Evolutionary conservation across 2,888 invertebrate species (phyloP), one percentile per base, ranked within the genome.

Genomic region (Ormyrus nitidulus): DNA sequence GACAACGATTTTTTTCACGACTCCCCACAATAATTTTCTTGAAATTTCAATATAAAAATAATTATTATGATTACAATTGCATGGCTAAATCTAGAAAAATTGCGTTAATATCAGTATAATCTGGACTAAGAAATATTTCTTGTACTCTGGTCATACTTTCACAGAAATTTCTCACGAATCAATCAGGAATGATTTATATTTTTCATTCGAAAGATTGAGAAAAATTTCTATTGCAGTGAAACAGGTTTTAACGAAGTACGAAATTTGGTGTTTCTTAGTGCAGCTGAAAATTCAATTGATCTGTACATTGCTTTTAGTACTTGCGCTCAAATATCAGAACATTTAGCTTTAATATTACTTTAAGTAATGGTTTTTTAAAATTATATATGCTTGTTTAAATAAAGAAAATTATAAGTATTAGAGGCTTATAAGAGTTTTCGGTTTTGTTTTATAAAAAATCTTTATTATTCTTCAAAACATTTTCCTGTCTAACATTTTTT

Each of bases 11-110:
- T 71, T 76, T 80, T 66, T 72, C 56, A 58, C 49, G 19, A 72
- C 69, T 77, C 75, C 51, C 10, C 46, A 59, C n/a, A 53, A 54
- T 70, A 34, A 34, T 48, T 64, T 68, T 68, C 62, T 44, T 70
- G 48, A 66, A 77, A 77, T 69, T 74, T 70, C 34, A 65, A 75
- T 81, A 81, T 49, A 81, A 81, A 81, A 81, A 81, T 81, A 81
- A 78, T 66, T 78, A 51, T 70, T 70, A 68, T 73, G 9, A 77
- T 68, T 53, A 34, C 34, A 56, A 77, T 69, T 13, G 49, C 58
- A 68, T 53, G 54, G 34, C 71, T 80, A 76, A 34, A 76, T 76
- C 49, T 68, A 72, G 53, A 72, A 62, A 66, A 66, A 80, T 80
- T 73, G 49, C 56, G 13, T 62, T 49, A 64, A 49, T 49, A 61